Conservation (phyloP, 2,797 vertebrate species). For the Artibeus lituratus region DNA sequence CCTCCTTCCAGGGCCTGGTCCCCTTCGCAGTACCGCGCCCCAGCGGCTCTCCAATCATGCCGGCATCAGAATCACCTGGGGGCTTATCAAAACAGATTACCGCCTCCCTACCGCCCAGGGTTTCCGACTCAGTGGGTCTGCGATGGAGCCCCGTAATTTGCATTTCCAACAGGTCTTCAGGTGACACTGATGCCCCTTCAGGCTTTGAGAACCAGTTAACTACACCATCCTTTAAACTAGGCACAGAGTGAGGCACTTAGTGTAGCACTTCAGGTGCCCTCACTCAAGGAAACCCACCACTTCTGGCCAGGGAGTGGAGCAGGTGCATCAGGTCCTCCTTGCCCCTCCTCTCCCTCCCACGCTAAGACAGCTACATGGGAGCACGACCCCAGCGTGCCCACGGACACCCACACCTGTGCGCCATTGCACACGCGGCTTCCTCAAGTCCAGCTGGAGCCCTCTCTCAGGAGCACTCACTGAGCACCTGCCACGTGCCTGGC, state of each 20-base stretch:
- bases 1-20: not conserved
- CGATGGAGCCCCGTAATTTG: not conserved
- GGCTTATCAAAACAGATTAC: not conserved
- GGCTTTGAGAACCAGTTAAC: not conserved
- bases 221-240: not conserved
- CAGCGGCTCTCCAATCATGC: not conserved
- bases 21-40: not conserved
- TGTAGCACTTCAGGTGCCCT: no score
- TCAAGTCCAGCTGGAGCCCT: not conserved
- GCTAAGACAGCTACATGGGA: accelerated
- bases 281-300: not conserved
- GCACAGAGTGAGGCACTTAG: not conserved
- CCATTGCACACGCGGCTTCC: not conserved
- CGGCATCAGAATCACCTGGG: not conserved
- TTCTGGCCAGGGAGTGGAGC: not conserved
- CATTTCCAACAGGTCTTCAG: not conserved
- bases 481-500: not conserved
- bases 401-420: not conserved
- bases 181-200: not conserved
- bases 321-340: no score
- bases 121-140: not conserved
- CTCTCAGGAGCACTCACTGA: accelerated
- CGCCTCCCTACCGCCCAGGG: not conserved
- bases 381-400: accelerated
- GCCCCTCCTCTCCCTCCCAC: accelerated